Evolutionary conservation across 2,113 vertebrate species (phyloP).

Genomic region (Craseonycteris thonglongyai): DNA sequence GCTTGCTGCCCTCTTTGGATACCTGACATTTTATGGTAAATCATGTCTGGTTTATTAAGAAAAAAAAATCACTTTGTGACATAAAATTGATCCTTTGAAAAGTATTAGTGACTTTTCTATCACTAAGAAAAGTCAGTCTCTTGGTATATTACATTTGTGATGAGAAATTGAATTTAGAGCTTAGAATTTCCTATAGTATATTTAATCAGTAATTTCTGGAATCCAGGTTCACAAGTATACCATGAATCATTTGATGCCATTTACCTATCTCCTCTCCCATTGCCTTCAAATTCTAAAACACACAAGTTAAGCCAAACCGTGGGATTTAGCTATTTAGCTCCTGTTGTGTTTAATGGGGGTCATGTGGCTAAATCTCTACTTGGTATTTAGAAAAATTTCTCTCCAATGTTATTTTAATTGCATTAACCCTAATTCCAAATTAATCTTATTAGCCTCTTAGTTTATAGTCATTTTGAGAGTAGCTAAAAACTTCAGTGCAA

Average conservation of each 20-base stretch:
- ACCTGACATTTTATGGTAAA: conserved; percentile 96
- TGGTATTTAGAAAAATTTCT: conserved; percentile 51
- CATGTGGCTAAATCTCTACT: conserved; percentile 64
- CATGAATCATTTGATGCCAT: background rate
- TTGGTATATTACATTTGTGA: background rate
- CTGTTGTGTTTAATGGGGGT: conserved; percentile 57
- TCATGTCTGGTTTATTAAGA: conserved; percentile 29
- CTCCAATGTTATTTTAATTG: conserved; percentile 66
- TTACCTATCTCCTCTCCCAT: background rate
- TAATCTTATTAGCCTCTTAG: conserved; percentile 67
- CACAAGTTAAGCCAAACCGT: conserved; percentile 1
- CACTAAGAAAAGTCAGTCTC: background rate
- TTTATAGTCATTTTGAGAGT: conserved; percentile 27
- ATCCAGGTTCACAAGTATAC: background rate
- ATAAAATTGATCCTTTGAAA: background rate
- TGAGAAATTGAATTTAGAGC: background rate
- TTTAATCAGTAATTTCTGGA: background rate
- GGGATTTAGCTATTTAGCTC: conserved; percentile 55
- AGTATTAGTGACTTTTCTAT: background rate
- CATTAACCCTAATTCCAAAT: conserved; percentile 60
- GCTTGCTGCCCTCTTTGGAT: conserved; percentile 96
- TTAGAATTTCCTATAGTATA: background rate
- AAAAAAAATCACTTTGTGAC: background rate
- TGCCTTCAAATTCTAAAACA: background rate
- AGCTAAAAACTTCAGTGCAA: background rate